Conservation (phyloP, 2,113 vertebrate genomes). For the Phyllostomus discolor region DNA sequence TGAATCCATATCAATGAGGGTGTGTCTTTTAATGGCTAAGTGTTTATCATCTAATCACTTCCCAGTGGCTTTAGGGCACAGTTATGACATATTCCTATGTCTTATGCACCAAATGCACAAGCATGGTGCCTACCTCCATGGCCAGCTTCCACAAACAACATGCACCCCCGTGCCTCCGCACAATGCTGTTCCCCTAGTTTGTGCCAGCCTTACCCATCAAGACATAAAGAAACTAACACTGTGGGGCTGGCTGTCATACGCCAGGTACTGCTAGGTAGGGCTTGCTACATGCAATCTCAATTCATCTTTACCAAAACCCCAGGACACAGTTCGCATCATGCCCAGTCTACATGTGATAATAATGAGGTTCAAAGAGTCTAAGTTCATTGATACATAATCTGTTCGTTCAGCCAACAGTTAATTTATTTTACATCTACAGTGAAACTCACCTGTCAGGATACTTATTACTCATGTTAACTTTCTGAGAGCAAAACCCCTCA, state of each 20-base stretch:
- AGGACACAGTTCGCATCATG: background rate
- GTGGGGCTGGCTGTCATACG: accelerated
- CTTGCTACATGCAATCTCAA: background rate
- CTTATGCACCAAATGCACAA: background rate
- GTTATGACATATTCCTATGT: background rate
- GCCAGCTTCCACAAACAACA: background rate
- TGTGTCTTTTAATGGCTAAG: background rate
- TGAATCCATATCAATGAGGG: background rate
- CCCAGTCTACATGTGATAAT: background rate
- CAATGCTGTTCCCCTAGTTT: background rate
- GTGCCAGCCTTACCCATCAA: background rate
- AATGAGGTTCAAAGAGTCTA: background rate
- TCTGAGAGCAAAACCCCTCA: background rate
- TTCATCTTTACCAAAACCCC: background rate
- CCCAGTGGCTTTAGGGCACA: background rate
- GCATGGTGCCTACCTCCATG: background rate
- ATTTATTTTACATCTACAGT: background rate
- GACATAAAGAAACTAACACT: background rate
- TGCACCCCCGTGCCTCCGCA: background rate
- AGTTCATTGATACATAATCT: background rate
- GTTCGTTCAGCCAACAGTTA: background rate
- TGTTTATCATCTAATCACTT: background rate
- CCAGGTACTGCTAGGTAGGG: accelerated
- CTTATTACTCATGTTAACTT: background rate
- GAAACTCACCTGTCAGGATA: background rate